Evolutionary conservation across 2,888 invertebrate species (phyloP), one percentile per base, ranked within the genome.

Genomic region (Oxycera nigricornis): DNA sequence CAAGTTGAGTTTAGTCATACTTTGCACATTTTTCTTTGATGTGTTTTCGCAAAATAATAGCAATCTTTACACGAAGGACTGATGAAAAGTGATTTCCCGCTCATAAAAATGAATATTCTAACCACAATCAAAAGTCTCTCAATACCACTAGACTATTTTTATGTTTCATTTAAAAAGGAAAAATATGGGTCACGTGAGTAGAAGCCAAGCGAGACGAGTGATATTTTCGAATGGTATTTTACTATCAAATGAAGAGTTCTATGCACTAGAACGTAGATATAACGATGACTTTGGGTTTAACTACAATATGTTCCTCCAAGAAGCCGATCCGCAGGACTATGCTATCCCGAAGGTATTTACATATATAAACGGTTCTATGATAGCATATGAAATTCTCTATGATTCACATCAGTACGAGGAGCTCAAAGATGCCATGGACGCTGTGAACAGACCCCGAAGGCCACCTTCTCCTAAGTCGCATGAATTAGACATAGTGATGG

Each of bases 261-360:
- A 89, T 74, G 90, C 92, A 22, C 86, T 94, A 59, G 90, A 92
- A 81, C 87, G 87, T 79, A 87, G 91, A 77, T 93, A 91, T 85
- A 89, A 90, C 76, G 91, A 93, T 82, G 91, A 92, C 81, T 84
- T 90, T 81, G 94, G 93, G 24, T 93, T 94, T 83, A 90, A 90
- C 86, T 94, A 93, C 81, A 87, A 88, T 76, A 87, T 88, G 79
- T 90, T 94, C 78, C 84, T 94, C 72, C 88, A 89, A 74, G 92
- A 93, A 84, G 89, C 78, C 2, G 85, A 85, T 80, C 84, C 84
- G 1, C 80, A 81, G 0, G 83, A 83, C 74, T 84, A 83, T 74
- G 83, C 81, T 0, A 79, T 83, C 77, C 84, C 85, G 1, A 79
- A 80, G 20, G 78, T 83, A 77, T 26, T n/a, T 39, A 46, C 72